A percentile compares a stretch with the other conserved stretches of the same genome.
Evolutionary conservation across 1,140 invertebrate species (phyloP).

Genomic region (Drosophila oshimai): DNA sequence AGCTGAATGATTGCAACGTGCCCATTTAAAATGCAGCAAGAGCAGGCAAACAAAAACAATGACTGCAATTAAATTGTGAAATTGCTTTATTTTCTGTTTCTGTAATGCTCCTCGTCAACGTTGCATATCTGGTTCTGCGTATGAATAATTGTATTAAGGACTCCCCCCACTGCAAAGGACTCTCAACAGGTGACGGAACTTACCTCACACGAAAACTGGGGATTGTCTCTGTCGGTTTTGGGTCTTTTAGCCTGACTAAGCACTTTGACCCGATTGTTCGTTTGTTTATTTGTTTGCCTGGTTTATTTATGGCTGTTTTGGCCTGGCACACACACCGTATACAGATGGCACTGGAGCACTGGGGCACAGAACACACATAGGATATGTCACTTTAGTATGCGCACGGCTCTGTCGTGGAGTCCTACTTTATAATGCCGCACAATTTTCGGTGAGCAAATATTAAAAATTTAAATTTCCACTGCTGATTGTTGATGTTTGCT

Average conservation of each 20-base stretch:
- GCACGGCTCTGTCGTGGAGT: slow-evolving; percentile 4
- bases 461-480: slow-evolving; percentile 44
- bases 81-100: slow-evolving; percentile 34
- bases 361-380: slow-evolving; percentile 8
- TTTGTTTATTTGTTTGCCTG: slow-evolving; percentile 28
- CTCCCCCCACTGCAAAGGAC: not conserved
- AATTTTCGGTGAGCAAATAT: slow-evolving; percentile 44
- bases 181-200: slow-evolving; percentile 38
- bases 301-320: slow-evolving; percentile 40
- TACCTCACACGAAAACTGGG: slow-evolving; percentile 7
- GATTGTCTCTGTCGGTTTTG: not conserved
- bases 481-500: slow-evolving; percentile 42
- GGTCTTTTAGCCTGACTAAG: slow-evolving; percentile 27
- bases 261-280: slow-evolving; percentile 35
- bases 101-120: slow-evolving; percentile 29
- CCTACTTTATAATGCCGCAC: slow-evolving; percentile 51
- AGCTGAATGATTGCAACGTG: slow-evolving; percentile 69
- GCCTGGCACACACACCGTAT: slow-evolving; percentile 19
- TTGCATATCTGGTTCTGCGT: not conserved
- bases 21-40: slow-evolving; percentile 51
- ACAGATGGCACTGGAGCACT: not conserved
- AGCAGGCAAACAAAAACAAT: slow-evolving; percentile 40
- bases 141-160: slow-evolving; percentile 28
- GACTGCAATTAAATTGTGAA: slow-evolving; percentile 25
- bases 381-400: slow-evolving; percentile 32